Evolutionary conservation across 2,888 invertebrate genomes (phyloP).

Genomic region (Conistra vaccinii): DNA sequence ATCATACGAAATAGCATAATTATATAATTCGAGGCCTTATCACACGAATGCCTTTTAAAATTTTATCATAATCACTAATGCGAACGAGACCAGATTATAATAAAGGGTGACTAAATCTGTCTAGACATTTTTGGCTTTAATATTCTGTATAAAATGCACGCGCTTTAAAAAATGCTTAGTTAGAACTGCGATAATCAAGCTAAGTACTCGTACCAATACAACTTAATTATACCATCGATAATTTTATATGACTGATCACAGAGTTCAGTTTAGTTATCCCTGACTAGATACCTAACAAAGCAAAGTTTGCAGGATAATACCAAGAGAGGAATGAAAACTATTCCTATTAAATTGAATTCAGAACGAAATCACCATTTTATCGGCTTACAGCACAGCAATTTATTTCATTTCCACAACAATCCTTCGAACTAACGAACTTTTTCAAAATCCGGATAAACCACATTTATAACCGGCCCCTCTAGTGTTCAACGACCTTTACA

Average conservation of each 20-base stretch:
- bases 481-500: slow-evolving; percentile 57
- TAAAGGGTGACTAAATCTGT: background rate
- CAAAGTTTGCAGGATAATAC: background rate
- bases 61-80: background rate
- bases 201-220: background rate
- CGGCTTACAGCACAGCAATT: slow-evolving; percentile 30
- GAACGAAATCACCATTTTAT: slow-evolving; percentile 14
- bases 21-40: background rate
- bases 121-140: background rate
- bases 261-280: background rate
- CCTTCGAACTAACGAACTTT: slow-evolving; percentile 30
- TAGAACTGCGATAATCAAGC: background rate
- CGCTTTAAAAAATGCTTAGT: background rate
- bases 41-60: background rate
- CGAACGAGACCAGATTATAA: background rate
- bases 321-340: background rate
- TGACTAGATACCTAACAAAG: background rate
- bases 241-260: background rate
- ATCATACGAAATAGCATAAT: background rate
- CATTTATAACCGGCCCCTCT: slow-evolving; percentile 56
- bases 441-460: slow-evolving; percentile 51
- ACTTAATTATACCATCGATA: background rate
- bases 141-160: background rate
- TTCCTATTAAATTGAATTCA: slow-evolving; percentile 4
- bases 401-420: slow-evolving; percentile 37